phyloP scores from a whole-genome alignment of 1,140 invertebrate genomes.

The Drosophila saltans region DNA sequence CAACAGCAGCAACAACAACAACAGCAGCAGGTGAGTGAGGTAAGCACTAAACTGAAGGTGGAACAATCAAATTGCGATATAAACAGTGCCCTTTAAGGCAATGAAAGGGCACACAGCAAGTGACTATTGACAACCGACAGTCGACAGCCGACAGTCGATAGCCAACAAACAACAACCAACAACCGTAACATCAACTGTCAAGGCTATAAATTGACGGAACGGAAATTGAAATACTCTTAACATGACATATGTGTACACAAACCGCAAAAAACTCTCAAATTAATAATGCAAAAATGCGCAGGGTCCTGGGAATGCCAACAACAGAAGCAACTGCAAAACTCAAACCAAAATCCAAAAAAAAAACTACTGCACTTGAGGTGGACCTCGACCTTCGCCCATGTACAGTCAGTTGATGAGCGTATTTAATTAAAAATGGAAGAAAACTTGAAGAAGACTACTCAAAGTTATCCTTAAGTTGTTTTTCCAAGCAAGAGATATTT shows the following conservation, averaged over 20 bases:
- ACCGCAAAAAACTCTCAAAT: slow-evolving; percentile 36
- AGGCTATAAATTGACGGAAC: slow-evolving; percentile 31
- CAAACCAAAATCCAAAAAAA: neutral
- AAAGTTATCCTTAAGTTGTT: too few relatives aligned
- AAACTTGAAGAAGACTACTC: neutral
- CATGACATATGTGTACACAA: slow-evolving; percentile 33
- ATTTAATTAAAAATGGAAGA: neutral
- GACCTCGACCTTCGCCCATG: neutral
- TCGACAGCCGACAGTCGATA: neutral
- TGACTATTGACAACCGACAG: too few relatives aligned
- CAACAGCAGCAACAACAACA: slow-evolving; percentile 44
- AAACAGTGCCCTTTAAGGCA: too few relatives aligned
- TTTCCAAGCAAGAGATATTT: too few relatives aligned
- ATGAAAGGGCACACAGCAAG: too few relatives aligned
- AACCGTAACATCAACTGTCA: slow-evolving; percentile 8
- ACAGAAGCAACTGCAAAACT: slow-evolving; percentile 22
- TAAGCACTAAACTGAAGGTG: too few relatives aligned
- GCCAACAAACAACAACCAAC: slow-evolving; percentile 46
- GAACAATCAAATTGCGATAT: too few relatives aligned
- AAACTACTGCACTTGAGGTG: neutral
- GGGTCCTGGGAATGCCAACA: slow-evolving; percentile 37
- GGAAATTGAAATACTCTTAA: slow-evolving; percentile 42
- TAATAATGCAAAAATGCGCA: slow-evolving; percentile 50
- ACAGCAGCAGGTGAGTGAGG: slow-evolving; percentile 23
- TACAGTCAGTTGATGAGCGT: neutral